phyloP scores from a whole-genome alignment of 2,797 vertebrate species.

The Ispidina lecontei region DNA sequence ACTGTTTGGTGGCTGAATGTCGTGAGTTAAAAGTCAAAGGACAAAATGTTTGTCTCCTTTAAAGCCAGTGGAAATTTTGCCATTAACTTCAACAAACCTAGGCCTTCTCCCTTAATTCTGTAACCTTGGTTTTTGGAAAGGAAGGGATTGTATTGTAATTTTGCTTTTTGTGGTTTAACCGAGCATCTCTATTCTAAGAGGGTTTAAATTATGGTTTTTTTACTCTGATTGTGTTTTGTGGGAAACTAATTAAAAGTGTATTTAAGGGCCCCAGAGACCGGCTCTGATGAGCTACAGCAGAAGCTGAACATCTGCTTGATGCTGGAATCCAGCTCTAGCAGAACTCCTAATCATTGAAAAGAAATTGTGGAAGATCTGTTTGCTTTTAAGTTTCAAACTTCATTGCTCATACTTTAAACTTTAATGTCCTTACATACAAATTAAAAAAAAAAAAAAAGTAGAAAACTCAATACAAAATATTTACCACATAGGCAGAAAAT shows the following conservation, averaged over 20 bases:
- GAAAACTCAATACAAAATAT: slow-evolving; percentile 18
- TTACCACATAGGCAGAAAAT: background rate
- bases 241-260: slow-evolving; percentile 31
- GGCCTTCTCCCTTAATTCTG: background rate
- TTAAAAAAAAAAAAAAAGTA: background rate
- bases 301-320: slow-evolving; percentile 52
- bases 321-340: slow-evolving; percentile 18
- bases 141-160: background rate
- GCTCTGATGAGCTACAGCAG: slow-evolving; percentile 30
- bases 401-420: background rate
- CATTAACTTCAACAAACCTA: background rate
- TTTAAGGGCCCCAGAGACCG: slow-evolving; percentile 34
- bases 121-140: background rate
- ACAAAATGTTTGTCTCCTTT: background rate
- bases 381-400: slow-evolving; percentile 34
- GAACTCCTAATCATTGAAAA: background rate
- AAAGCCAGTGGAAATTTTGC: background rate
- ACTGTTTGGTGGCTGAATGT: slow-evolving; percentile 3
- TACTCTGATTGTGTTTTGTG: background rate
- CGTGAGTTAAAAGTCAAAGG: slow-evolving; percentile 34
- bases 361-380: slow-evolving; percentile 30
- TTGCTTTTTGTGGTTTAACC: background rate
- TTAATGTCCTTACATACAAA: background rate
- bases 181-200: background rate
- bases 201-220: background rate